Conservation (phyloP, 2,888 invertebrate species). For the Barypeithes pellucidus region DNA sequence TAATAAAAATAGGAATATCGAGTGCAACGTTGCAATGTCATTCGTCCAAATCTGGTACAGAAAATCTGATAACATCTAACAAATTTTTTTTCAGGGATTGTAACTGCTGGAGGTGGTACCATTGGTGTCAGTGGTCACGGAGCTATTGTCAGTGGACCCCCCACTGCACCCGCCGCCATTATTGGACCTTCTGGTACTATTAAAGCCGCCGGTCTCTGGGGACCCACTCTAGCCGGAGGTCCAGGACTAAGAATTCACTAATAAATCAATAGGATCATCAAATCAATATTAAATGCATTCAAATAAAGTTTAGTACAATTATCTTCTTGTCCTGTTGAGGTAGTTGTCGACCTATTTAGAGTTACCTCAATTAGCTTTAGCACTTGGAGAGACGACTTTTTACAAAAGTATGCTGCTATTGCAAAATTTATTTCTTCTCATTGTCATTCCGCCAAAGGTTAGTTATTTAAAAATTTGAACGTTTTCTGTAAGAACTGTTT, state of each 20-base stretch:
- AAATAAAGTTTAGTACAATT: no score
- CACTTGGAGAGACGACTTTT: no score
- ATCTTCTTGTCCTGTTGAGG: not conserved
- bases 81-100: constrained; percentile 29
- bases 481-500: not conserved
- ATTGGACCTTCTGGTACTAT: constrained; percentile 47
- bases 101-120: constrained; percentile 48
- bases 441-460: not conserved
- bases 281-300: no score
- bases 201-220: constrained; percentile 43
- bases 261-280: not conserved
- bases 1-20: no score
- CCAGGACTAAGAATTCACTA: constrained; percentile 8
- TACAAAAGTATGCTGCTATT: not conserved
- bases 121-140: constrained; percentile 45
- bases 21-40: no score
- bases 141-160: constrained; percentile 42
- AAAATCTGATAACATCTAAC: not conserved
- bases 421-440: not conserved
- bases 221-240: constrained; percentile 43
- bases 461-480: not conserved
- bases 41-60: no score
- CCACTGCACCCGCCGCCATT: constrained; percentile 40
- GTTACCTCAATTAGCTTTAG: no score
- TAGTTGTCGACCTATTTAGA: not conserved